These are phyloP conservation scores for Hypsibius dujardini DNA, from an alignment of 1,140 invertebrate species.

Conservation along the genomic window DNA sequence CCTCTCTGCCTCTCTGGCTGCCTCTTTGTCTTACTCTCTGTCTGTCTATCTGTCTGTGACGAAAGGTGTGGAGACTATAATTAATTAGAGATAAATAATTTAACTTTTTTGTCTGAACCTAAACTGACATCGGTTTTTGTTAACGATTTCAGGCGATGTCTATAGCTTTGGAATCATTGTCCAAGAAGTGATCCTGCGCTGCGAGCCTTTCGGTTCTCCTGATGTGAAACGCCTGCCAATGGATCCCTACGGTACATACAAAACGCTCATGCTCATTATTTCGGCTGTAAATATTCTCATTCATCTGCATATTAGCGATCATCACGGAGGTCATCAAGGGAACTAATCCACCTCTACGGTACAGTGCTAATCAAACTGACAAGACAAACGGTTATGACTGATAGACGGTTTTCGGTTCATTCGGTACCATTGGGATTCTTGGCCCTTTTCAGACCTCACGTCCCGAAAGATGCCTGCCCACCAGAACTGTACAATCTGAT, in stretches of 20 bases:
- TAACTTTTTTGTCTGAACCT: too few relatives aligned
- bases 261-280: not conserved
- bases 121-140: too few relatives aligned
- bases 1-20: too few relatives aligned
- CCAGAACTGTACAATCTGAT: slow-evolving; percentile 51
- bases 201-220: slow-evolving; percentile 59
- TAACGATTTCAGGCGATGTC: slow-evolving; percentile 47
- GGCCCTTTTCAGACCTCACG: slow-evolving; percentile 36
- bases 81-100: too few relatives aligned
- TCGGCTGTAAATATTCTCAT: not conserved
- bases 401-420: too few relatives aligned
- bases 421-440: too few relatives aligned
- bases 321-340: slow-evolving; percentile 67
- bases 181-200: slow-evolving; percentile 69
- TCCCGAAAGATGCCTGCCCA: slow-evolving; percentile 46
- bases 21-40: too few relatives aligned
- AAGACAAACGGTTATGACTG: too few relatives aligned
- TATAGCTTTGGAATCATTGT: slow-evolving; percentile 87
- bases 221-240: slow-evolving; percentile 26
- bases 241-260: slow-evolving; percentile 7
- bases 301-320: not conserved
- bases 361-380: too few relatives aligned
- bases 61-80: too few relatives aligned
- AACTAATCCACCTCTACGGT: slow-evolving; percentile 52
- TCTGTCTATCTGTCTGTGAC: too few relatives aligned